These are phyloP conservation scores for Chionis minor DNA, from an alignment of 2,113 vertebrate genomes.

Conservation along the genomic window DNA sequence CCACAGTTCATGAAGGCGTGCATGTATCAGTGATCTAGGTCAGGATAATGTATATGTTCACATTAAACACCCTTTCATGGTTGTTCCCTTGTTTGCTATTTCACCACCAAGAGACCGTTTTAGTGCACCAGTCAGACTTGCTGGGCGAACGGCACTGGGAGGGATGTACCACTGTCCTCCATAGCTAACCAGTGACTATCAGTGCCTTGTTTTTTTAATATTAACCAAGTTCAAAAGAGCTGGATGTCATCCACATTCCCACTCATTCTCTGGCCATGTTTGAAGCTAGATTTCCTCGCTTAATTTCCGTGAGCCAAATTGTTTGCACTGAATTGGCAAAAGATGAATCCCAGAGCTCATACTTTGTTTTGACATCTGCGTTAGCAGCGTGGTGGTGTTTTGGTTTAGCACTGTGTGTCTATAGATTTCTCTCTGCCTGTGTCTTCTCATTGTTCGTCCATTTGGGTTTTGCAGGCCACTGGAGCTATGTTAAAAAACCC, in stretches of 20 bases:
- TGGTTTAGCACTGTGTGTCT: not conserved
- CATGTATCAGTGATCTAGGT: not conserved
- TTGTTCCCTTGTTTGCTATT: not conserved
- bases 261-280: not conserved
- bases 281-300: constrained; percentile 12
- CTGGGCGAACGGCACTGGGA: not conserved
- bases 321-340: constrained; percentile 47
- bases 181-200: not conserved
- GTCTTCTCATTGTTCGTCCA: not conserved
- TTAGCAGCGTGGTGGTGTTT: not conserved
- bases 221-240: not conserved
- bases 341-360: constrained; percentile 38
- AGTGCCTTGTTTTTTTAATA: not conserved
- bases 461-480: not conserved
- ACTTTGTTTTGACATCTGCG: constrained; percentile 30
- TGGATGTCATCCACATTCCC: constrained; percentile 24
- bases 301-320: constrained; percentile 17
- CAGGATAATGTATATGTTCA: not conserved
- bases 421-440: not conserved
- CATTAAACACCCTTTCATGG: not conserved
- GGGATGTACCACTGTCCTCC: not conserved
- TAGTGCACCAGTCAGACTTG: not conserved
- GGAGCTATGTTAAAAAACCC: not conserved
- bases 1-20: not conserved
- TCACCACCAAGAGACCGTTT: not conserved